These are phyloP conservation scores for Drosophila kikkawai DNA, from an alignment of 1,140 invertebrate genomes.

Conservation along the genomic window DNA sequence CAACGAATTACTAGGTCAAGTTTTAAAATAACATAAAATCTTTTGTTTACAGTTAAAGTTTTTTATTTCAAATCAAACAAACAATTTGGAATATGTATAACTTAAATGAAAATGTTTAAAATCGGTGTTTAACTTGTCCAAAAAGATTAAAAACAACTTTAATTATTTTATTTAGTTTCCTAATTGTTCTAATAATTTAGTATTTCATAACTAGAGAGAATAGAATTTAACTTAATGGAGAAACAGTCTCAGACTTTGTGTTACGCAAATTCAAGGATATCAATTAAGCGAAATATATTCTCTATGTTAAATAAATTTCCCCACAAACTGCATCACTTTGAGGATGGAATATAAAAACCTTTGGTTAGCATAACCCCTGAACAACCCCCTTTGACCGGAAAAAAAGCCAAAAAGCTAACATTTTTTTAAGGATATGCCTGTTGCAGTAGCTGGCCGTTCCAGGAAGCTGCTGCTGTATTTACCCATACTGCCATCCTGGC, in stretches of 20 bases:
- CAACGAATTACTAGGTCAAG: not conserved
- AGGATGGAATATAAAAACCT: not conserved
- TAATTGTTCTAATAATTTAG: no score
- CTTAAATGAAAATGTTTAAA: no score
- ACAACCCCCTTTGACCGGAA: not conserved
- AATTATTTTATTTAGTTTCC: no score
- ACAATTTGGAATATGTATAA: no score
- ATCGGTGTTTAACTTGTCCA: no score
- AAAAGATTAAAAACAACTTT: no score
- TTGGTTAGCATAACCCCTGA: not conserved
- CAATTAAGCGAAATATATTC: not conserved
- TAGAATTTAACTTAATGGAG: no score
- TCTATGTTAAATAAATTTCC: not conserved
- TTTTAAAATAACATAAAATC: not conserved
- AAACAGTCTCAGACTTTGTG: not conserved
- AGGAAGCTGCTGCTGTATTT: constrained; percentile 23
- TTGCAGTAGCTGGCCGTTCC: constrained; percentile 3
- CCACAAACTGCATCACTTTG: not conserved
- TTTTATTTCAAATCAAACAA: no score
- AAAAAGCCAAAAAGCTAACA: constrained; percentile 6
- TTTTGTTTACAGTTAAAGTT: no score
- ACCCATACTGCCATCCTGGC: constrained; percentile 8
- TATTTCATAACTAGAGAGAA: no score
- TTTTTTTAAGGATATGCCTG: constrained; percentile 16
- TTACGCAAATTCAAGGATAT: not conserved